These are phyloP conservation scores for Columba guinea DNA, from an alignment of 2,797 vertebrate species.

Conservation along the genomic window DNA sequence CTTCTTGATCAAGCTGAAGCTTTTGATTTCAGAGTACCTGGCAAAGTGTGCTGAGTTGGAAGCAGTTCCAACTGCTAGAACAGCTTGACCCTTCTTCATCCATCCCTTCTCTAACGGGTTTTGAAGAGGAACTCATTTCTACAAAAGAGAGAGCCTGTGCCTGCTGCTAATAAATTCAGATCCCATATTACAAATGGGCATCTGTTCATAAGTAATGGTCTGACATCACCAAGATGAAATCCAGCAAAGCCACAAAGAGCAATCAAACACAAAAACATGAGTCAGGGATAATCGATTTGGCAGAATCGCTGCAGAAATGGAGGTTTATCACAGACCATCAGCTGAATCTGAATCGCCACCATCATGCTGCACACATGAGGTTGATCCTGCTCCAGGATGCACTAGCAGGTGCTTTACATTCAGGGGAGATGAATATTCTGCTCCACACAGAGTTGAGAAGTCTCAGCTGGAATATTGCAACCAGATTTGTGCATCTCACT, in stretches of 20 bases:
- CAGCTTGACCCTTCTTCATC: background rate
- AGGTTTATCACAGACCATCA: background rate
- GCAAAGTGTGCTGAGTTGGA: background rate
- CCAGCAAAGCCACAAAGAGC: background rate
- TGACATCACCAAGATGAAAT: background rate
- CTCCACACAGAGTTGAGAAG: background rate
- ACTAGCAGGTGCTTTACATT: background rate
- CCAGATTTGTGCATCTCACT: background rate
- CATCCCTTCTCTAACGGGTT: background rate
- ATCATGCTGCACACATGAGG: background rate
- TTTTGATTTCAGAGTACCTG: background rate
- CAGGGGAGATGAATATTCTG: background rate
- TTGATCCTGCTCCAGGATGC: background rate
- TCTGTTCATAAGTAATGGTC: background rate
- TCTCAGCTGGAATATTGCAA: background rate
- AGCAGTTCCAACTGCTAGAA: background rate
- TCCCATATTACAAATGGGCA: accelerated
- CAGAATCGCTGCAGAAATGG: background rate
- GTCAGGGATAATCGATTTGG: background rate
- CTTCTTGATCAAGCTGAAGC: background rate
- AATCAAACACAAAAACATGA: background rate
- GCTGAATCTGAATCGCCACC: background rate
- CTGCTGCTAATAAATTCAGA: background rate
- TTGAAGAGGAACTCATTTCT: background rate
- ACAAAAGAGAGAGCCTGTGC: background rate